These are phyloP conservation scores for Metacarcinus magister DNA, from an alignment of 2,888 invertebrate genomes.

Conservation along the genomic window DNA sequence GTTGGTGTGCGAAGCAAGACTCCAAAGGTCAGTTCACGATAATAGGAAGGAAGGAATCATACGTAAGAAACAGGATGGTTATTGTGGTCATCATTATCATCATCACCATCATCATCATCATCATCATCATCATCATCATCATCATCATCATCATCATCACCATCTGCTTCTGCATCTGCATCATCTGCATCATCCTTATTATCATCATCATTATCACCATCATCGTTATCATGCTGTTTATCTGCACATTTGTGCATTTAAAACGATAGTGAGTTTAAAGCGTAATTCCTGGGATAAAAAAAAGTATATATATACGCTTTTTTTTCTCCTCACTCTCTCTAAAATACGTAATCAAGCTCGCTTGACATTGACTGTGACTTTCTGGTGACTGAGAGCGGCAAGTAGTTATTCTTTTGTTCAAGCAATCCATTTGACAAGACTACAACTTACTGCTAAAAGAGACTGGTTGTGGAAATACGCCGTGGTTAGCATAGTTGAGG, in stretches of 20 bases:
- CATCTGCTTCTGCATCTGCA: too few relatives aligned
- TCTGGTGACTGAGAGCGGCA: not conserved
- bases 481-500: not conserved
- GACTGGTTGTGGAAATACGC: not conserved
- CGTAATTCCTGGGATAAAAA: not conserved
- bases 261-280: not conserved
- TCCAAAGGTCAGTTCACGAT: too few relatives aligned
- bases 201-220: too few relatives aligned
- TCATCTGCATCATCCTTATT: too few relatives aligned
- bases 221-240: too few relatives aligned
- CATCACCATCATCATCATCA: too few relatives aligned
- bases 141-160: too few relatives aligned
- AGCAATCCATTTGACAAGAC: not conserved
- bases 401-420: not conserved
- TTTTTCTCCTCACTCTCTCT: not conserved
- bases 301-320: not conserved
- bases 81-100: too few relatives aligned
- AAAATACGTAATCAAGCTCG: not conserved
- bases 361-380: not conserved
- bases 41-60: too few relatives aligned
- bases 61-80: too few relatives aligned
- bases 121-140: too few relatives aligned
- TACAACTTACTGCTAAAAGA: not conserved
- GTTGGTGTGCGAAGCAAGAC: too few relatives aligned
- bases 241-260: not conserved